A percentile compares a stretch with the other conserved stretches of the same genome.
Evolutionary conservation across 1,140 invertebrate species (phyloP).

Genomic region (Tribolium madens): DNA sequence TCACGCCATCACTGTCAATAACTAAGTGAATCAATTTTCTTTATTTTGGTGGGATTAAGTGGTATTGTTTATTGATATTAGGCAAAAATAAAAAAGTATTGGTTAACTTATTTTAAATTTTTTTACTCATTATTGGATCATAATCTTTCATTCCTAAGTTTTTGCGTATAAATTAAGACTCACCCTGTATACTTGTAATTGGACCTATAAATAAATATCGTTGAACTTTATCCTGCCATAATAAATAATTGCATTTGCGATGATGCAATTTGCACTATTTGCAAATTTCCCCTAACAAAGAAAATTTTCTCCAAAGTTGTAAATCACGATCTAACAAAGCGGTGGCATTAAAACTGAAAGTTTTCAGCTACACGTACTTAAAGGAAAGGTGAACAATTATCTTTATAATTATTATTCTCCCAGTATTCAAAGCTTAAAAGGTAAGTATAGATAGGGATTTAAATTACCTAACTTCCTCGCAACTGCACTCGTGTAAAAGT

Average conservation of each 20-base stretch:
- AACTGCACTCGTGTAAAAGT: not conserved
- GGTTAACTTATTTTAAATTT: no score
- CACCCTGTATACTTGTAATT: no score
- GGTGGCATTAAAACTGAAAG: not conserved
- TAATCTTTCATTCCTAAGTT: no score
- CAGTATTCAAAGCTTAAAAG: not conserved
- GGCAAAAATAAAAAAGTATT: no score
- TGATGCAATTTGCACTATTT: not conserved
- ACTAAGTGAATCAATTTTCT: no score
- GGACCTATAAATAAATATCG: not conserved
- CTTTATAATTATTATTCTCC: not conserved
- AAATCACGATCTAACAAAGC: not conserved
- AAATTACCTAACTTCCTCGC: conserved; percentile 1
- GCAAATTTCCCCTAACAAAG: not conserved
- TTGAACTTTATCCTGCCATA: not conserved
- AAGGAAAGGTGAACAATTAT: not conserved
- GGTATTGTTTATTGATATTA: no score
- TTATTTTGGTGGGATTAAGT: no score
- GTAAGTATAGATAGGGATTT: conserved; percentile 3
- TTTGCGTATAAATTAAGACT: no score
- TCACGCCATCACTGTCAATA: no score
- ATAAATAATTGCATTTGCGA: not conserved
- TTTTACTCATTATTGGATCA: no score
- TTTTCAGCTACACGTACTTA: not conserved
- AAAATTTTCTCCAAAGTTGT: not conserved